phyloP scores from a whole-genome alignment of 2,888 invertebrate species.

The Cryptocephalus moraei region DNA sequence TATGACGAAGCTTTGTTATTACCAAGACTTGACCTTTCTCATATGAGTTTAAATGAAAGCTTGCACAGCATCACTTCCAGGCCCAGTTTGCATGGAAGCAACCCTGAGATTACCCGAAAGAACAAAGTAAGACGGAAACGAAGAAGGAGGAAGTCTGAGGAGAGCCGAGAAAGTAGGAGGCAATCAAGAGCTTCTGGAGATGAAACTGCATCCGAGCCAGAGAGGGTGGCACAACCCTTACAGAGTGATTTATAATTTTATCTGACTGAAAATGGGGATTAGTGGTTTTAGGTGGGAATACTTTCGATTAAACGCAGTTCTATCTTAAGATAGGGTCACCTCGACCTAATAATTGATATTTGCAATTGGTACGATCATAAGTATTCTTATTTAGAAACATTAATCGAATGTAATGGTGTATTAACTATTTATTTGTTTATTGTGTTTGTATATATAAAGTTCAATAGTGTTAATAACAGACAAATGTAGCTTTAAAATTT shows the following conservation, averaged over 20 bases:
- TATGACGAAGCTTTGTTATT: slow-evolving; percentile 69
- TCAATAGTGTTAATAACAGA: no score
- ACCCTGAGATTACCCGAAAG: slow-evolving; percentile 25
- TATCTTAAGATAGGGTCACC: no score
- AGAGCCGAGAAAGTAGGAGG: slow-evolving; percentile 20
- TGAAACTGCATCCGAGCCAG: slow-evolving; percentile 15
- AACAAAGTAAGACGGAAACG: slow-evolving; percentile 22
- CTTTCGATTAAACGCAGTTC: no score
- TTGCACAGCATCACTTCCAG: slow-evolving; percentile 27
- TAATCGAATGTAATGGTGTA: no score
- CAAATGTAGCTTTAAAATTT: no score
- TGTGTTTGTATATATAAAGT: no score
- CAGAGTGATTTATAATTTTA: slow-evolving; percentile 27
- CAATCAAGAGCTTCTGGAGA: slow-evolving; percentile 16
- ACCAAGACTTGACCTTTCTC: slow-evolving; percentile 56
- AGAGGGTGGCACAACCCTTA: slow-evolving; percentile 16
- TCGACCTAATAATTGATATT: no score
- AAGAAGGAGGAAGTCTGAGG: slow-evolving; percentile 23
- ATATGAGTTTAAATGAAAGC: slow-evolving; percentile 38
- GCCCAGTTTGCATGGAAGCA: slow-evolving; percentile 23
- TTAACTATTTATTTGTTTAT: no score
- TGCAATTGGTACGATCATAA: no score
- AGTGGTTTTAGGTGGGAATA: no score
- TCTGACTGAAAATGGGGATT: not conserved
- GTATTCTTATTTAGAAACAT: no score